Base-by-base conservation (phyloP, 2,113 vertebrate species). In the Verasper variegatus region DNA sequence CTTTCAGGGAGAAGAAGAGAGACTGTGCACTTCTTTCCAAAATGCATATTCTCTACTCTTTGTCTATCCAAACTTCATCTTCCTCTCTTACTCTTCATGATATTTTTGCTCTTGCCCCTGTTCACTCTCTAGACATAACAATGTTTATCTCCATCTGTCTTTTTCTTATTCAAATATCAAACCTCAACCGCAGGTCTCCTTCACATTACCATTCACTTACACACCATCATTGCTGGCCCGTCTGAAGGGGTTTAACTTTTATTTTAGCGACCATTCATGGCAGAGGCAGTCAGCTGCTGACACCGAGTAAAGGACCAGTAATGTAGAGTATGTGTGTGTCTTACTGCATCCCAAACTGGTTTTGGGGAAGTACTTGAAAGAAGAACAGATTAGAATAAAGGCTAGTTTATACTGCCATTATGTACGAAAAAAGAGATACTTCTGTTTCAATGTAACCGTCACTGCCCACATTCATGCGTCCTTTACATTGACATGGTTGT, bases 1-100 rank as follows among this genome's bases (percentile, higher is more conserved):
- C 85, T 77, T 73, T 81, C 77, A 65, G 80, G 26, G 59, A 13
- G 17, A 74, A 67, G n/a, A 76, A 68, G 23, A 80, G 31, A 80
- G 4, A 12, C 42, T 56, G 67, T 40, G 23, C 60, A 58, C 54
- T 31, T 31, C 31, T 31, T 31, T 31, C 6, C 31, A 6, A n/a
- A 35, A 56, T 35, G 54, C 23, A 27, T 23, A 58, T 56, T 58
- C 31, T 45, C 67, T 5, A 11, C 59, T 77, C 37, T 9, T 31
- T 10, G n/a, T 47, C 67, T 61, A 23, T 74, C 54, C 23, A 63
- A 76, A 61, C 55, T 26, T 55, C 55, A 20, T 59, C 35, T 45
- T 61, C 26, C 24, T 35, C 24, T 52, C n/a, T 42, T 26, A 26
- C 18, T 57, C 20, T 31, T 61, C 17, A 17, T 37, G 2, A 23